Evolutionary conservation across 2,888 invertebrate species (phyloP).

Genomic region (Sclerodermus sp.): DNA sequence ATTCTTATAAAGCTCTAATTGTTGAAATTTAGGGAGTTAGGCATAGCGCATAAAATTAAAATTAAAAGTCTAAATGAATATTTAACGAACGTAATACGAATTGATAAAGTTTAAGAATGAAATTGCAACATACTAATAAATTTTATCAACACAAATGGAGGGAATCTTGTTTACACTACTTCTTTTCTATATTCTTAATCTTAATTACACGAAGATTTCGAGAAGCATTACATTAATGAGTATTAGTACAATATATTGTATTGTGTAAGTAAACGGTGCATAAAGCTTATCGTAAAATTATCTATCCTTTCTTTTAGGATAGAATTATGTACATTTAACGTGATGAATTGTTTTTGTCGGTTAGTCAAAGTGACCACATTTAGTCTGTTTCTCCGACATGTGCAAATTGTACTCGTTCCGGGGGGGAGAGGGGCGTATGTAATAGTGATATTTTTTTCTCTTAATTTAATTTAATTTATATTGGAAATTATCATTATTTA

Average conservation of each 20-base stretch:
- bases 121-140: not conserved
- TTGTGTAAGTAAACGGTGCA: slow-evolving; percentile 16
- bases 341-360: slow-evolving; percentile 5
- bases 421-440: too few relatives aligned
- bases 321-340: not conserved
- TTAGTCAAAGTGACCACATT: slow-evolving; percentile 17
- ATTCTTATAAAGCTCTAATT: too few relatives aligned
- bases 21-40: too few relatives aligned
- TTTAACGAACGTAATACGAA: not conserved
- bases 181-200: slow-evolving; percentile 17
- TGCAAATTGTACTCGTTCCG: too few relatives aligned
- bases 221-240: slow-evolving; percentile 5
- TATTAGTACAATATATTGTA: slow-evolving; percentile 7
- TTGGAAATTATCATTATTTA: too few relatives aligned
- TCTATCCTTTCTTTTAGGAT: slow-evolving; percentile 12
- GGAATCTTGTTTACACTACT: slow-evolving; percentile 24
- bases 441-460: too few relatives aligned
- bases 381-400: too few relatives aligned
- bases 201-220: not conserved
- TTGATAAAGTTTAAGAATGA: not conserved
- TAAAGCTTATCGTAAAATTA: slow-evolving; percentile 19
- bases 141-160: slow-evolving; percentile 23
- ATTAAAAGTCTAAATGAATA: too few relatives aligned
- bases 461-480: too few relatives aligned
- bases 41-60: too few relatives aligned